A percentile compares a stretch with the other conserved stretches of the same genome.
phyloP scores from a whole-genome alignment of 2,888 invertebrate species.

The Ennomos fuscantarius region DNA sequence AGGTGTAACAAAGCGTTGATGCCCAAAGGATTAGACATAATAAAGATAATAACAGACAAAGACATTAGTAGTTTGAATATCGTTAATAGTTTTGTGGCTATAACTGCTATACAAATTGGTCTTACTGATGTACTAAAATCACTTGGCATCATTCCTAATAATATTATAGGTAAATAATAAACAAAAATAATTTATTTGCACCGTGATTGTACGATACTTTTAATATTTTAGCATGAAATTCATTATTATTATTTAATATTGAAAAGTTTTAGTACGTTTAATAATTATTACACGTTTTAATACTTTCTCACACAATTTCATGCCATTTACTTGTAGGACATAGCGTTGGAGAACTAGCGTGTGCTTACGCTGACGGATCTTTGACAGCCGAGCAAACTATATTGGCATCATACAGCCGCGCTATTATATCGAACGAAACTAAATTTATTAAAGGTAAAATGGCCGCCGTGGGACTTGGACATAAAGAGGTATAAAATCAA shows the following conservation, averaged over 20 bases:
- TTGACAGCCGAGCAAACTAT: constrained; percentile 93
- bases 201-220: too few relatives aligned
- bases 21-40: constrained; percentile 86
- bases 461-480: constrained; percentile 92
- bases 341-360: constrained; percentile 93
- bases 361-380: constrained; percentile 81
- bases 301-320: too few relatives aligned
- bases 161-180: constrained; percentile 26
- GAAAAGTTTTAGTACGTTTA: too few relatives aligned
- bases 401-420: constrained; percentile 91
- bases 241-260: too few relatives aligned
- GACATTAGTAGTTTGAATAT: constrained; percentile 86
- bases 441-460: constrained; percentile 89
- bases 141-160: constrained; percentile 26
- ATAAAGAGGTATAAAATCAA: constrained; percentile 60
- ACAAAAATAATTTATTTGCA: background rate
- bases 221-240: too few relatives aligned
- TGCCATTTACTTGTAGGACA: constrained; percentile 46
- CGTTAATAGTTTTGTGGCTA: constrained; percentile 62
- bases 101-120: constrained; percentile 33
- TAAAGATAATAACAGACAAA: constrained; percentile 84
- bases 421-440: constrained; percentile 88
- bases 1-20: constrained; percentile 82
- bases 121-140: constrained; percentile 29
- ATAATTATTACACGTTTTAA: too few relatives aligned